Conservation (phyloP, 2,888 invertebrate species). For the Mimas tiliae region DNA sequence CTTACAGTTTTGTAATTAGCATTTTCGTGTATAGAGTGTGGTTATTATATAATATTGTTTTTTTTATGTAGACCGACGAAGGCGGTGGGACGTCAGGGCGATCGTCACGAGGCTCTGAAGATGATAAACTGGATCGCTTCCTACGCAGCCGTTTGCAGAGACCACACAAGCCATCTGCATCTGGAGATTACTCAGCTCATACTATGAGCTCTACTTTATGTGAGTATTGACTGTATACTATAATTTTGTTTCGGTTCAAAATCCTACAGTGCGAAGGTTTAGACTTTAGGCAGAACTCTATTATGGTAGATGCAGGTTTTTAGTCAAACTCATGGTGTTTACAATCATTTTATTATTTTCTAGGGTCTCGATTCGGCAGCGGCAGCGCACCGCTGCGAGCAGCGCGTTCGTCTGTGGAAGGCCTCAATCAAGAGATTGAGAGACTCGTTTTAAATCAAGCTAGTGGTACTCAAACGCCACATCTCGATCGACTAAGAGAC, state of each 20-base stretch:
- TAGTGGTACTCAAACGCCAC: slow-evolving; percentile 78
- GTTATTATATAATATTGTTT: too few species aligned
- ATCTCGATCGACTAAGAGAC: slow-evolving; percentile 83
- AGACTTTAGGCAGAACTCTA: too few species aligned
- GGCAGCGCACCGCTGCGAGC: slow-evolving; percentile 85
- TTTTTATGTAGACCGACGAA: slow-evolving; percentile 86
- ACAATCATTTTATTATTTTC: slow-evolving; percentile 6
- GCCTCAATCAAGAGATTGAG: slow-evolving; percentile 94
- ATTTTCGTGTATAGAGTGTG: not conserved
- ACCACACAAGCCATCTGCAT: slow-evolving; percentile 70
- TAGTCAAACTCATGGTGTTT: too few species aligned
- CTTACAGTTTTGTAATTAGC: too few species aligned
- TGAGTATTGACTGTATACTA: slow-evolving; percentile 48
- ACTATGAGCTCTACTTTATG: slow-evolving; percentile 80
- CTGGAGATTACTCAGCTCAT: slow-evolving; percentile 71
- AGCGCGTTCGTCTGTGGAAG: slow-evolving; percentile 93
- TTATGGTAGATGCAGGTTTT: too few species aligned
- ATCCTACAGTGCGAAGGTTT: too few species aligned
- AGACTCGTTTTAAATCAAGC: slow-evolving; percentile 87
- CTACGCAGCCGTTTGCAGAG: slow-evolving; percentile 74
- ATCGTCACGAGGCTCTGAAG: slow-evolving; percentile 83
- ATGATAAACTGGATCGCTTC: slow-evolving; percentile 84
- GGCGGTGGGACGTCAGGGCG: slow-evolving; percentile 74
- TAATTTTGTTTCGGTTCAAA: not conserved
- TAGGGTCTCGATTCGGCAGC: slow-evolving; percentile 78